These are phyloP conservation scores for Axis porcinus DNA, from an alignment of 2,113 vertebrate species.

Conservation along the genomic window DNA sequence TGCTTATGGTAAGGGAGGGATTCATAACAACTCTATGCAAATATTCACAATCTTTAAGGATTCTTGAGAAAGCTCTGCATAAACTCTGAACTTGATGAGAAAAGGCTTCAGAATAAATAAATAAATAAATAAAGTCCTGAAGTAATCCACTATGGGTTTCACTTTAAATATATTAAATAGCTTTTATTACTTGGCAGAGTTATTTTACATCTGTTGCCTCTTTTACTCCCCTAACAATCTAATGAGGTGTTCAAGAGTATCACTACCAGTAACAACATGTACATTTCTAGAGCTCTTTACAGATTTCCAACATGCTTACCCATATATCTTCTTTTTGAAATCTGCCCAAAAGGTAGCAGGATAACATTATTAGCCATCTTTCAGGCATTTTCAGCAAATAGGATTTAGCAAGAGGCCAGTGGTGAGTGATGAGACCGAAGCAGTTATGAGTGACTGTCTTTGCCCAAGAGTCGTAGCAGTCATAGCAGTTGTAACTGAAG, in stretches of 20 bases:
- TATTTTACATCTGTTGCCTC: not conserved
- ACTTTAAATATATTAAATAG: not conserved
- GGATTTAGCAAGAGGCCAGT: not conserved
- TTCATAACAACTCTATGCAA: not conserved
- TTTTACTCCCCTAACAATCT: not conserved
- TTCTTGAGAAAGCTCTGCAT: not conserved
- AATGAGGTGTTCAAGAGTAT: not conserved
- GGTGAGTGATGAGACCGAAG: not conserved
- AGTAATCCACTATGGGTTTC: not conserved
- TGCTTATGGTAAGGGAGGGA: not conserved
- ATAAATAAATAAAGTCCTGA: not conserved
- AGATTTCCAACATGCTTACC: not conserved
- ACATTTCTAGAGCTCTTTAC: not conserved
- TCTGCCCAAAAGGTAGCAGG: not conserved
- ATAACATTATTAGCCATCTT: not conserved
- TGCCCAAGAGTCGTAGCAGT: not conserved
- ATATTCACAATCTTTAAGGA: not conserved
- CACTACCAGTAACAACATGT: not conserved
- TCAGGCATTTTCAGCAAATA: not conserved
- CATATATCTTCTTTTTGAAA: slow-evolving; percentile 32
- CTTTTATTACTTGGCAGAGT: not conserved
- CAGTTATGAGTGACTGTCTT: not conserved
- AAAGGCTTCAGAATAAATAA: not conserved
- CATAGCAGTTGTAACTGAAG: not conserved
- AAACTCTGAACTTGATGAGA: slow-evolving; percentile 25